These are phyloP conservation scores for Stegostoma tigrinum DNA, from an alignment of 2,113 vertebrate genomes.

Conservation along the genomic window DNA sequence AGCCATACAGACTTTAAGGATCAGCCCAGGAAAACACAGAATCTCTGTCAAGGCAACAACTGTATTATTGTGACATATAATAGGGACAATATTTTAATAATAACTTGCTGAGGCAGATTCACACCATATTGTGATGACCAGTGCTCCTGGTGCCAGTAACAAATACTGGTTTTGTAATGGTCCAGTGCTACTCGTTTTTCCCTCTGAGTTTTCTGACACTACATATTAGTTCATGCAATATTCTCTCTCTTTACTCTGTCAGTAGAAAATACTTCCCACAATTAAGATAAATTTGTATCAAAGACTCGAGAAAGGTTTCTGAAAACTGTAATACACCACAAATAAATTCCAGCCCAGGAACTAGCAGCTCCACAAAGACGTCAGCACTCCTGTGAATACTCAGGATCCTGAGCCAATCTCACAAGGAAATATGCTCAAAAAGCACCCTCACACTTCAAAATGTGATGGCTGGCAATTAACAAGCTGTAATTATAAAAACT, in stretches of 20 bases:
- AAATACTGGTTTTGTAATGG: too few relatives aligned
- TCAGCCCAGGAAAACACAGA: too few relatives aligned
- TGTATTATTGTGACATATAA: too few relatives aligned
- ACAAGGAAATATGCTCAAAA: constrained; percentile 2
- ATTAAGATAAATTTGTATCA: background rate
- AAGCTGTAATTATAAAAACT: constrained; percentile 18
- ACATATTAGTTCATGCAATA: background rate
- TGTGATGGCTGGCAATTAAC: constrained; percentile 1
- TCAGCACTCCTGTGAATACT: background rate
- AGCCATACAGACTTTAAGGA: too few relatives aligned
- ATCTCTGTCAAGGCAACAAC: too few relatives aligned
- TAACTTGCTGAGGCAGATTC: too few relatives aligned
- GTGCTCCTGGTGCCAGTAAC: too few relatives aligned
- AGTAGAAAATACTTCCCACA: background rate
- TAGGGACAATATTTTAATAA: too few relatives aligned
- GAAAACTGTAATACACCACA: background rate
- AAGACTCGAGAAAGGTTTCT: background rate
- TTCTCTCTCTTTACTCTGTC: background rate
- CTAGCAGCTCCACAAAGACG: background rate
- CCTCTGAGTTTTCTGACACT: too few relatives aligned
- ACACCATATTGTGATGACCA: too few relatives aligned
- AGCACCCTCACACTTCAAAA: background rate
- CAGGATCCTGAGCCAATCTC: background rate
- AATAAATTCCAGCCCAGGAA: background rate
- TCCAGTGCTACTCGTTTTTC: too few relatives aligned